Evolutionary conservation across 2,797 vertebrate species (phyloP).

Genomic region (Scolopax rusticola): DNA sequence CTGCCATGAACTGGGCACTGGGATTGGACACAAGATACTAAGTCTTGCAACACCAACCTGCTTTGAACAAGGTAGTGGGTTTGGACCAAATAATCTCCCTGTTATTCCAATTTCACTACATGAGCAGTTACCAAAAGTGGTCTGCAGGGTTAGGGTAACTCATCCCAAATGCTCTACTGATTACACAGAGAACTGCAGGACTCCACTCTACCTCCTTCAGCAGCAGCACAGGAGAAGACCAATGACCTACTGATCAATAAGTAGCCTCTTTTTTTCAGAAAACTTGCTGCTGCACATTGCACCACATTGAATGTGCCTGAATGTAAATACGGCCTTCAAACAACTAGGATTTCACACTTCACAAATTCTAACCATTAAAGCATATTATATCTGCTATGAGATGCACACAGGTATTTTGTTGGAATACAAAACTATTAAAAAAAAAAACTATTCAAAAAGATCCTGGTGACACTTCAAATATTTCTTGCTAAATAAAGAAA

Average conservation of each 20-base stretch:
- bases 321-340: neutral
- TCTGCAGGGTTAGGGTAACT: neutral
- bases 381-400: neutral
- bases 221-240: neutral
- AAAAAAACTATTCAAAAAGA: neutral
- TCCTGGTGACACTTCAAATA: neutral
- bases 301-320: neutral
- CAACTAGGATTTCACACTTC: neutral
- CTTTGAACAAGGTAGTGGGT: neutral
- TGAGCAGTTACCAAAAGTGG: neutral
- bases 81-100: neutral
- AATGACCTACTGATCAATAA: rapidly evolving
- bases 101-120: neutral
- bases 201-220: neutral
- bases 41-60: neutral
- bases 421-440: neutral
- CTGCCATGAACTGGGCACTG: neutral
- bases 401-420: neutral
- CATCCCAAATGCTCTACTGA: neutral
- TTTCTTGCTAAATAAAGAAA: neutral
- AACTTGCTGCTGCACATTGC: neutral
- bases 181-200: neutral
- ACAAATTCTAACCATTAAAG: neutral
- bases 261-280: neutral
- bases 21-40: neutral